Evolutionary conservation across 2,888 invertebrate genomes (phyloP).

Genomic region (Hyppa rectilinea): DNA sequence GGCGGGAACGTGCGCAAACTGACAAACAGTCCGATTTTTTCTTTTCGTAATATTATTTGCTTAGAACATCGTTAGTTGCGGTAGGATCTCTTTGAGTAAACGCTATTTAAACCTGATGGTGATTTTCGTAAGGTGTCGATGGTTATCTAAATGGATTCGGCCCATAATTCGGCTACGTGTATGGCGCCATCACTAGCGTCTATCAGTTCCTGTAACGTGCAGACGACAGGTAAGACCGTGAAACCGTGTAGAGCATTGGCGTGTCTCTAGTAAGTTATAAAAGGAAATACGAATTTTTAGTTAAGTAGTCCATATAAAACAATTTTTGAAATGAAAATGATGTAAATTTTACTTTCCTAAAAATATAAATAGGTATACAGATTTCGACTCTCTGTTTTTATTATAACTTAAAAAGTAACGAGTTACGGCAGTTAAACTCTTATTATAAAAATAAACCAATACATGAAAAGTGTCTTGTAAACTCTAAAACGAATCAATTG

Average conservation of each 20-base stretch:
- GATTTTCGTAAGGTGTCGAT: not conserved
- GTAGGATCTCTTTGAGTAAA: not conserved
- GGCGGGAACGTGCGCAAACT: constrained; percentile 35
- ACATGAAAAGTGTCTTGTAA: constrained; percentile 4
- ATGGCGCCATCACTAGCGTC: too few species aligned
- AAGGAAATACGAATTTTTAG: not conserved
- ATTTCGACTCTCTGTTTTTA: not conserved
- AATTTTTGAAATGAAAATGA: too few species aligned
- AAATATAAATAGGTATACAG: not conserved
- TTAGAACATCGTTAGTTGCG: not conserved
- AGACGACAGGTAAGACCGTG: too few species aligned
- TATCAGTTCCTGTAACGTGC: too few species aligned
- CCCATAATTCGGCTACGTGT: too few species aligned
- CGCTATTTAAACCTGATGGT: not conserved
- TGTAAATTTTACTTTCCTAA: too few species aligned
- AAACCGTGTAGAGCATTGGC: too few species aligned
- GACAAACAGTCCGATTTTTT: constrained; percentile 1
- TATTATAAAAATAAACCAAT: constrained; percentile 22
- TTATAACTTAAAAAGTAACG: not conserved
- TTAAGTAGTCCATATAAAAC: too few species aligned
- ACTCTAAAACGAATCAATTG: constrained; percentile 41
- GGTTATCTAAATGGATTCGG: not conserved
- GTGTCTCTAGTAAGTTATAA: not conserved
- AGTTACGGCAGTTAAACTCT: not conserved
- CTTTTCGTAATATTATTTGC: not conserved